Evolutionary conservation across 2,797 vertebrate genomes (phyloP), one percentile per base, ranked within the genome.

Genomic region (Gallirallus australis): DNA sequence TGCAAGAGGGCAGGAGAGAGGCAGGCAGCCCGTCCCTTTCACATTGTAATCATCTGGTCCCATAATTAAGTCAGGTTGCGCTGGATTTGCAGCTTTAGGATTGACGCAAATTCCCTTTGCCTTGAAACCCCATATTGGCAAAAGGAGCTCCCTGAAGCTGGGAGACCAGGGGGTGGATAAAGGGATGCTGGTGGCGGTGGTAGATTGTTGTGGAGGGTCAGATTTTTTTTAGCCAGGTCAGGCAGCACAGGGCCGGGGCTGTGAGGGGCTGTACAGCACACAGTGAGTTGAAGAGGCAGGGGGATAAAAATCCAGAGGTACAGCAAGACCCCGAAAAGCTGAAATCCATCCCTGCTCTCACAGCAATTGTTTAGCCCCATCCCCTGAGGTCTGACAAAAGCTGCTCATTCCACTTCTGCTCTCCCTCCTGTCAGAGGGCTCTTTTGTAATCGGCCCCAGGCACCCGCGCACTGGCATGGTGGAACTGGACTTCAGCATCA

Each of bases 381-480:
- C 6, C 45, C 31, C 27, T 4, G 23, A 53, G 35, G 40, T 17
- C 63, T 88, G 52, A 54, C 47, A 65, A 72, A 45, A 59, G 15
- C 50, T 72, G 33, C 53, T 42, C 2, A 0, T 30, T 28, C 9
- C 33, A 27, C 1, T 39, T 60, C 65, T 84, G 48, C 40, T 37
- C 28, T 30, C 48, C 39, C 35, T 8, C 21, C 2, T n/a, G 19
- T 24, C 70, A 71, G 35, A 60, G n/a, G 37, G 65, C 52, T 50
- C 72, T 89, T 81, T 54, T 60, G 57, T 31, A 87, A 60, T n/a
- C 13, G 25, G n/a, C 21, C 57, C 82, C 63, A 66, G 59, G 60
- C 50, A 30, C 1, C 3, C 2, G 11, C 3, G 1, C 25, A 37
- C 33, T 5, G 25, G 59, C 35, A 7, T 39, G 0, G 1, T 25